These are phyloP conservation scores for Synanthedon formicaeformis DNA, from an alignment of 2,888 invertebrate species.

Conservation along the genomic window DNA sequence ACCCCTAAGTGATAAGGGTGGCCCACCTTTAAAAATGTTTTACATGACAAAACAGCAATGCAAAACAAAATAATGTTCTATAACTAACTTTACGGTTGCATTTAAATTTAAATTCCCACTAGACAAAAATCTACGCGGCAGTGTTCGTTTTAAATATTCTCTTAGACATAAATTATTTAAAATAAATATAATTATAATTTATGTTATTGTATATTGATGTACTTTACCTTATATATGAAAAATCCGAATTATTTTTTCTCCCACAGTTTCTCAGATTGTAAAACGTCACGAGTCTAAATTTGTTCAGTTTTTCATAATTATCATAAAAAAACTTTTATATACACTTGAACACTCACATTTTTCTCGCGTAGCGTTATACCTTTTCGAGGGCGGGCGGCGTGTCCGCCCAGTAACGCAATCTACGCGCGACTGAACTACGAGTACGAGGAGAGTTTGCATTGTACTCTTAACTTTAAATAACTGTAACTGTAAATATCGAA, in stretches of 20 bases:
- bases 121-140: too few species aligned
- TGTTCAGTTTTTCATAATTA: background rate
- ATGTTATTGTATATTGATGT: too few species aligned
- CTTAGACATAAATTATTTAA: too few species aligned
- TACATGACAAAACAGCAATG: too few species aligned
- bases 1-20: too few species aligned
- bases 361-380: slow-evolving; percentile 2
- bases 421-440: slow-evolving; percentile 22
- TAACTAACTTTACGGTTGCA: too few species aligned
- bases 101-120: too few species aligned
- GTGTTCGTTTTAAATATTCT: too few species aligned
- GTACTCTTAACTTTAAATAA: slow-evolving; percentile 3
- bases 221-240: slow-evolving; percentile 12
- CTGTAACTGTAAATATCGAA: slow-evolving; percentile 9
- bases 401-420: slow-evolving; percentile 24
- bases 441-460: background rate
- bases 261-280: background rate
- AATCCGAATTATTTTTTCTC: slow-evolving; percentile 15
- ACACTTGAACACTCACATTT: slow-evolving; percentile 10
- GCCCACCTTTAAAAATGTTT: too few species aligned
- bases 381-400: slow-evolving; percentile 39
- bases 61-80: too few species aligned
- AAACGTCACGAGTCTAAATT: background rate
- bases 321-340: background rate
- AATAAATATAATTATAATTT: too few species aligned